Base-by-base conservation (phyloP, 2,888 invertebrate genomes). In the Chymomyza procnemis region DNA sequence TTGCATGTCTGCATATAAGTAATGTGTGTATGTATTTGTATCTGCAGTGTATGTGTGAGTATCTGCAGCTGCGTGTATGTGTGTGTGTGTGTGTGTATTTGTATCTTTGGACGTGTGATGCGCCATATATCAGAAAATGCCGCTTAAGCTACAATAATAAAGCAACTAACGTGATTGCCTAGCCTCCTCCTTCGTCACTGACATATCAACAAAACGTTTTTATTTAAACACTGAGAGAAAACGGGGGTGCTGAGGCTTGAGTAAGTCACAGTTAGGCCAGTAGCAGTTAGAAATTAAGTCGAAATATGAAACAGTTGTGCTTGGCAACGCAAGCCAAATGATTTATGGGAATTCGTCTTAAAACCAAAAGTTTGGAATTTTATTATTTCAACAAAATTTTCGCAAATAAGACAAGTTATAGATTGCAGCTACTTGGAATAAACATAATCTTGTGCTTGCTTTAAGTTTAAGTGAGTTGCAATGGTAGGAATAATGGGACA, bases 121-220 rank as follows among this genome's bases (percentile, higher is more conserved):
- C 34, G 34, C 34, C 34, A 12, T 41, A 41, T 41, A 41, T 41
- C 57, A 58, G 64, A 69, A 66, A 72, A 68, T 69, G 61, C 64
- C 67, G 64, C 71, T 78, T 79, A 82, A 85, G 74, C 80, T 70
- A 72, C 68, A 67, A 78, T 73, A 85, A 79, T 73, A 79, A 73
- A 74, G 66, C 69, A 66, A 64, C 61, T 59, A 48, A 47, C 63
- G 46, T 47, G 59, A 50, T 18, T 18, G 48, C 48, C 18, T 18
- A 50, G 48, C 48, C 48, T 5, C 9, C 4, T 16, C 48, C 48
- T 18, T 8, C 34, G n/a, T n/a, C n/a, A n/a, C 34, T 4, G 3
- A 4, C 34, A 14, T 41, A 41, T 41, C 12, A 41, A 26, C 34
- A 41, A 12, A 41, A 26, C 8, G 26, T 26, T 26, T 2, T 26